Base-by-base conservation (phyloP, 2,113 vertebrate species). In the Neolamprologus kungweensis region DNA sequence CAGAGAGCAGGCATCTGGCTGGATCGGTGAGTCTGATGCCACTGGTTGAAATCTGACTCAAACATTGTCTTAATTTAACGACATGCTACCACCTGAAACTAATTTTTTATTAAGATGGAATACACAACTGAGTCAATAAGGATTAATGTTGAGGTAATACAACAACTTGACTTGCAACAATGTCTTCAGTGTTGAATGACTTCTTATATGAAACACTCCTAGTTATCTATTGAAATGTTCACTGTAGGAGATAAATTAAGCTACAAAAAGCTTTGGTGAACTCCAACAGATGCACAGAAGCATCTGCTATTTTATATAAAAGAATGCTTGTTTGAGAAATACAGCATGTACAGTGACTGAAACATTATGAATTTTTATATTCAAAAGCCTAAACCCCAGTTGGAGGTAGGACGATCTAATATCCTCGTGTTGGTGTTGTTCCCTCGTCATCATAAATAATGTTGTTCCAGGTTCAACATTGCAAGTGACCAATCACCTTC, bases 271-370 rank as follows among this genome's bases (percentile, higher is more conserved):
- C 83, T 16, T 33, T 17, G 19, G 4, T 33, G 81, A 82, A 83
- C 80, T 80, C 42, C 23, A 42, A 5, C 87, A 85, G 68, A 87
- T 71, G 79, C 68, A 37, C 68, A 40, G 9, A 60, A 75, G 80
- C 87, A 87, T 88, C 82, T 85, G 88, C 73, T 85, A 85, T 88
- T 84, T 75, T 21, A 19, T 57, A 92, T 55, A 65, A 73, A 85
- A 88, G 80, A 93, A 93, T 92, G 84, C 45, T 85, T 85, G 17
- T 83, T 51, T 80, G 83, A 80, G 31, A 7, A 40, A 65, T 5
- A 8, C 65, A 47, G 47, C 73, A 51, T 16, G 10, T 33, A 84
- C 55, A 47, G 63, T 26, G 82, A 28, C 87, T 84, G 83, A 54
- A 81, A 71, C 53, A 50, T 17, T 14, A 81, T 81, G 17, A 45